Base-by-base conservation (phyloP, 2,797 vertebrate species). In the Philypnodon macrostomus region DNA sequence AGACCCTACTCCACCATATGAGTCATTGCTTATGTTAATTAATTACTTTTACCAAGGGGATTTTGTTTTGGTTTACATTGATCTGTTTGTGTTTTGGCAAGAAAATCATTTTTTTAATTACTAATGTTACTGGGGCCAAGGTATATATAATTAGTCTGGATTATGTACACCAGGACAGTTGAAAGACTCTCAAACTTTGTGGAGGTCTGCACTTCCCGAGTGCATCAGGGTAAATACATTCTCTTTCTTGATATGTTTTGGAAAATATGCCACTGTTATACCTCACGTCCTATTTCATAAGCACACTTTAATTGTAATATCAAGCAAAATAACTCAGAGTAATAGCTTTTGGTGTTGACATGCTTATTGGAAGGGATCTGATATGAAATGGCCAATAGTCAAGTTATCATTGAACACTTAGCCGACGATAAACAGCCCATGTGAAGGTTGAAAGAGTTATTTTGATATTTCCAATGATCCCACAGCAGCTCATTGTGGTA, bases 391-490 rank as follows among this genome's bases (percentile, higher is more conserved):
- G 42, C 23, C 4, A 7, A 38, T 35, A 14, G 18, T 57, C 35
- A 54, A 39, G 47, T 49, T 47, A 21, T 69, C 59, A 60, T 7
- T 12, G 5, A 38, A 63, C 4, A 3, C 50, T 70, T 60, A 60
- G 47, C 33, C 50, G 46, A 51, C 35, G 18, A 16, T 47, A 16
- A 50, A 16, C 37, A 47, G 36, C 33, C 8, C 17, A n/a, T 48
- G 14, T 39, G 30, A 39, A 58, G 50, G 50, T 49, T 49, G 34
- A 60, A 15, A 23, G 27, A 29, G n/a, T 44, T 44, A 30, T 31
- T 30, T 15, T 30, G 46, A 63, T 63, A 49, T 53, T 15, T 59
- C 55, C 56, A 39, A 58, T 67, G 54, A 66, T 52, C 30, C 54
- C 23, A 31, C 18, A 41, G 38, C 37, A 31, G 50, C 63, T 67